Percentiles rank a stretch among this genome's conserved stretches.
Evolutionary conservation across 2,797 vertebrate species (phyloP).

Genomic region (Diceros bicornis): DNA sequence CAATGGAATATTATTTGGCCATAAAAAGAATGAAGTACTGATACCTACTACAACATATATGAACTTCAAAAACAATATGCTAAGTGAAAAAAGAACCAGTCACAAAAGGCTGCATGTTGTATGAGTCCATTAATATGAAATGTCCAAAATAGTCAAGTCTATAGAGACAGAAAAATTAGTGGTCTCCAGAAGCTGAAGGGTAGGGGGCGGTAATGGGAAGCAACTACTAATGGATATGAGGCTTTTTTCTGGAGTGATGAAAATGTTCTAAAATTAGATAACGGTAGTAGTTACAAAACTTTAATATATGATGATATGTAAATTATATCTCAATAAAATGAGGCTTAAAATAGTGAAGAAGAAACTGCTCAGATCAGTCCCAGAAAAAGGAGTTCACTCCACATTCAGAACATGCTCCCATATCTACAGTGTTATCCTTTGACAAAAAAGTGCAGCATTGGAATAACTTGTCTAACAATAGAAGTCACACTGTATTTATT

Average conservation of each 20-base stretch:
- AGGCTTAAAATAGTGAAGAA: neutral
- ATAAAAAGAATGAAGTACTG: neutral
- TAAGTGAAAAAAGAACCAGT: conserved; percentile 33
- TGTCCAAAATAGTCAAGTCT: conserved; percentile 10
- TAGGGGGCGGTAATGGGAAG: neutral
- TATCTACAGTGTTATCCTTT: neutral
- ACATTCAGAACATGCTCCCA: neutral
- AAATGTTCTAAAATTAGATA: conserved; percentile 54
- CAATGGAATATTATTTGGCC: neutral
- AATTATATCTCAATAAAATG: conserved; percentile 33
- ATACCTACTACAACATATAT: neutral
- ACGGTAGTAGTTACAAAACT: neutral
- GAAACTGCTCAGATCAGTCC: neutral
- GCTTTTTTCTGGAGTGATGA: conserved; percentile 35
- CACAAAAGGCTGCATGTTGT: neutral
- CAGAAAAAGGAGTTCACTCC: neutral
- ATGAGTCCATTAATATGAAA: neutral
- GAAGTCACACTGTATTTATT: conserved; percentile 1
- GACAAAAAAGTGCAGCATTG: neutral
- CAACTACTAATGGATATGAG: neutral
- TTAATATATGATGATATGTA: neutral
- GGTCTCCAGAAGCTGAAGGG: neutral
- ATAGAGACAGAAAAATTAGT: neutral
- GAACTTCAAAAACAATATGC: neutral
- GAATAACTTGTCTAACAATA: conserved; percentile 9